Conservation (phyloP, 2,888 invertebrate species). For the Drosophila nigritarsus region DNA sequence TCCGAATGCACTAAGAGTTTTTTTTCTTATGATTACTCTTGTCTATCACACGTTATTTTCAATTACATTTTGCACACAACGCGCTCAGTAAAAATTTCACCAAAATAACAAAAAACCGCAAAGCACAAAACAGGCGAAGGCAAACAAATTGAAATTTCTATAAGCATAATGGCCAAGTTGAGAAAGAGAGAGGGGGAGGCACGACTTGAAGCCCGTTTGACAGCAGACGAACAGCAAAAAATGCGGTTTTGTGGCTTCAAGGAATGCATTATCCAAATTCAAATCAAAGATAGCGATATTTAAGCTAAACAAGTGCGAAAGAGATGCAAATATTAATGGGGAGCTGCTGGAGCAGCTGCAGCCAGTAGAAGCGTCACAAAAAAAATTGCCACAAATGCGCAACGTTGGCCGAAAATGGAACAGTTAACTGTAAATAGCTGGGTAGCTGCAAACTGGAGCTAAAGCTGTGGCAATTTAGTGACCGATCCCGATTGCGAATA, state of each 20-base stretch:
- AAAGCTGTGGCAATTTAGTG: constrained; percentile 50
- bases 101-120: constrained; percentile 49
- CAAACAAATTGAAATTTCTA: constrained; percentile 61
- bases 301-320: constrained; percentile 21
- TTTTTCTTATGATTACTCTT: constrained; percentile 31
- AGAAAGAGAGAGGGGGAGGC: neutral
- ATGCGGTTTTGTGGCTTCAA: constrained; percentile 72
- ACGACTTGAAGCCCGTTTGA: constrained; percentile 38
- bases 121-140: constrained; percentile 32
- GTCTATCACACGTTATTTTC: constrained; percentile 57
- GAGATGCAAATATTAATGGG: constrained; percentile 22
- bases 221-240: constrained; percentile 41
- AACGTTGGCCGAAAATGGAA: constrained; percentile 68
- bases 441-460: constrained; percentile 19
- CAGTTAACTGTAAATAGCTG: constrained; percentile 72
- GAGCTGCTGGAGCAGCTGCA: constrained; percentile 12
- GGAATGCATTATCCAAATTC: constrained; percentile 73
- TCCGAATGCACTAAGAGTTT: constrained; percentile 44
- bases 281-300: constrained; percentile 52
- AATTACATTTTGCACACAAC: constrained; percentile 61
- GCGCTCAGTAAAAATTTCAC: constrained; percentile 59
- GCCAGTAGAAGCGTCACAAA: constrained; percentile 32
- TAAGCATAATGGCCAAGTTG: constrained; percentile 41
- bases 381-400: constrained; percentile 77
- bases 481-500: constrained; percentile 52